Evolutionary conservation across 2,113 vertebrate species (phyloP).

Genomic region (Brachypteracias leptosomus): DNA sequence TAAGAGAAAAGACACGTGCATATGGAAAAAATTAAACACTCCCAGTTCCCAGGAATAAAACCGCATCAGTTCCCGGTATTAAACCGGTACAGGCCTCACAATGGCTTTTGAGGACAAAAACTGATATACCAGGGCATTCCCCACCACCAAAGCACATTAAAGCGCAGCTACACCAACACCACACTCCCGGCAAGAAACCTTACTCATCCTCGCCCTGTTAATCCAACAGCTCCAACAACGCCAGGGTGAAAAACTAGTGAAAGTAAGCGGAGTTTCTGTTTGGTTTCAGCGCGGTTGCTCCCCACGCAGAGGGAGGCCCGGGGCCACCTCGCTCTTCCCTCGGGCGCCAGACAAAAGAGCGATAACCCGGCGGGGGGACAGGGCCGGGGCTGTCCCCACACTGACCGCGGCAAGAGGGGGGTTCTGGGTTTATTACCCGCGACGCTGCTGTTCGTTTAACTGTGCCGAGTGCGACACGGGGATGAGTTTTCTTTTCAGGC

Average conservation of each 20-base stretch:
- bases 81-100: neutral
- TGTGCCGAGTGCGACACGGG: neutral
- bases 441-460: neutral
- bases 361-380: neutral
- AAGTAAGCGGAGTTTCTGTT: neutral
- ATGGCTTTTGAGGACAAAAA: conserved; percentile 13
- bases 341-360: conserved; percentile 32
- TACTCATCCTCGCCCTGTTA: neutral
- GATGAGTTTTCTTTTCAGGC: neutral
- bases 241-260: neutral
- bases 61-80: neutral
- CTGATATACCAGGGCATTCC: neutral
- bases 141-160: neutral
- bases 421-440: neutral
- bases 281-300: neutral
- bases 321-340: neutral
- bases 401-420: neutral
- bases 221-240: neutral
- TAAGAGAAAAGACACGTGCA: neutral
- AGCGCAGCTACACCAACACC: neutral
- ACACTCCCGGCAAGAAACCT: neutral
- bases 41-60: neutral
- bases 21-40: neutral
- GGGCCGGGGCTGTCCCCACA: neutral
- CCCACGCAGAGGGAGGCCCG: neutral